These are phyloP conservation scores for Philereme transversata DNA, from an alignment of 2,888 invertebrate species.

Conservation along the genomic window DNA sequence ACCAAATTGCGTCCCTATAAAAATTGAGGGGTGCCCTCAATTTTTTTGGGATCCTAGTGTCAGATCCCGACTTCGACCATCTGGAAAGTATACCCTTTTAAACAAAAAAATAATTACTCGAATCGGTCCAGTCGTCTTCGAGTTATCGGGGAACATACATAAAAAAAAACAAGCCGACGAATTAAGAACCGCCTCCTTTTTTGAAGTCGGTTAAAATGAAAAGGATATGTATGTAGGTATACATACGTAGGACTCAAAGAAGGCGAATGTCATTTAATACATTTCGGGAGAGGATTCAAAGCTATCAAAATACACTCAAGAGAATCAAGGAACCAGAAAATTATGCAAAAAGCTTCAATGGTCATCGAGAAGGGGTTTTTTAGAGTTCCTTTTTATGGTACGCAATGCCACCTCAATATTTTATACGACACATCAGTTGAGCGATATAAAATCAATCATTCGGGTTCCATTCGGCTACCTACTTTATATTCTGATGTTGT, in stretches of 20 bases:
- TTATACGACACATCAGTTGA: slow-evolving; percentile 51
- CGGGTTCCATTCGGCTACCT: slow-evolving; percentile 50
- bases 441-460: slow-evolving; percentile 58
- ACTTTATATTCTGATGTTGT: slow-evolving; percentile 64
- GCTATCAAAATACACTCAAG: slow-evolving; percentile 39
- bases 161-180: too few species aligned
- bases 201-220: too few species aligned
- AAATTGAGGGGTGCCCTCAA: too few species aligned
- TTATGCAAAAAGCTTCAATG: slow-evolving; percentile 73
- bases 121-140: too few species aligned
- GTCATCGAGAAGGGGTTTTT: slow-evolving; percentile 54
- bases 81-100: too few species aligned
- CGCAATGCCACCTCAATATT: slow-evolving; percentile 50
- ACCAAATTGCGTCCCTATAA: too few species aligned
- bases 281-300: slow-evolving; percentile 28
- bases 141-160: too few species aligned
- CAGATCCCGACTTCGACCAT: too few species aligned
- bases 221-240: too few species aligned
- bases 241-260: neutral
- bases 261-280: slow-evolving; percentile 14
- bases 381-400: slow-evolving; percentile 51
- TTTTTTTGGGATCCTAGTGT: too few species aligned
- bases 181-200: too few species aligned
- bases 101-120: too few species aligned
- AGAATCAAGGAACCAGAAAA: slow-evolving; percentile 74